Evolutionary conservation across 2,797 vertebrate species (phyloP), one percentile per base, ranked within the genome.

Genomic region (Chaetophractus vellerosus): DNA sequence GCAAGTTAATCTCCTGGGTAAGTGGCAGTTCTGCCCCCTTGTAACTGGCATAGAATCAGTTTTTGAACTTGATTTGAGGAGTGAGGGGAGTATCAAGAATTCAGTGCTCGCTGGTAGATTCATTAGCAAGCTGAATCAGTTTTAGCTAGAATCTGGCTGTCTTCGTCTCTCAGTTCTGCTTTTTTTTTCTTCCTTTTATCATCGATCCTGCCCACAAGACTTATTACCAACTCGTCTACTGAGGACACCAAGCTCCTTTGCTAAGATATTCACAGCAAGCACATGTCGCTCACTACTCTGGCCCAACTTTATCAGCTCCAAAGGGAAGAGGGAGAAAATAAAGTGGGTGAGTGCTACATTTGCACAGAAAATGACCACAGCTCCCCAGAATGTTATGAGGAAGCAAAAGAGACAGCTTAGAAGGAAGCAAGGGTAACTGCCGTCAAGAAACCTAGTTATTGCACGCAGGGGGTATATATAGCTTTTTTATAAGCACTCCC

Each of bases 31-130:
- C 66, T 95, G 74, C 71, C 96, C 90, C 90, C 96, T 96, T 93
- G 90, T 92, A 97, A 96, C 75, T 93, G 96, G 92, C 96, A 92
- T 71, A 57, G 95, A 93, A 97, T 97, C 97, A 94, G 96, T 97
- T 95, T 93, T 95, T 92, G 84, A 96, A 97, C 93, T 95, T 96
- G 94, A 96, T 93, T 94, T 83, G 86, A 96, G 91, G 90, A 95
- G 79, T 81, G 85, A 96, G 59, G 71, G 93, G 80, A 91, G 64
- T 80, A 92, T 96, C 93, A 90, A 57, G 94, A 84, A 97, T 94
- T 93, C 79, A 28, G 84, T 10, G 28, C 90, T 59, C 61, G 94
- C 31, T 23, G 38, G 90, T 57, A 33, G 85, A 83, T 83, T 93
- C 90, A 83, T 96, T 97, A 88, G 90, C 84, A 96, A 88, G 92